phyloP scores from a whole-genome alignment of 2,888 invertebrate species.

The Pantelozetes paolii region DNA sequence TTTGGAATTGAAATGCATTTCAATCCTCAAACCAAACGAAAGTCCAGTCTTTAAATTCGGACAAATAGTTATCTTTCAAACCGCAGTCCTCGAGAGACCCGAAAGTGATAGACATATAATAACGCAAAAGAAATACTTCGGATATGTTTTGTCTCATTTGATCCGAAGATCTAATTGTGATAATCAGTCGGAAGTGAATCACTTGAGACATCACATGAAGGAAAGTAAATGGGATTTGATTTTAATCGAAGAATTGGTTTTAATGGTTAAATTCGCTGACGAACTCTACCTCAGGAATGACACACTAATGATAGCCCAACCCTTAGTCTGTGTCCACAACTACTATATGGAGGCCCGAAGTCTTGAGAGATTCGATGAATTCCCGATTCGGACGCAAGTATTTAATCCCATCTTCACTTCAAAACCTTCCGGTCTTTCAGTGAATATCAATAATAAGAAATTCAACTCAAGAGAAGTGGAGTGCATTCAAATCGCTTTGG shows the following conservation, averaged over 20 bases:
- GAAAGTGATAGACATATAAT: not conserved
- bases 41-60: not conserved
- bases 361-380: not conserved
- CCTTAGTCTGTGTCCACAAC: not conserved
- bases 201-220: not conserved
- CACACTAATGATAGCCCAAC: not conserved
- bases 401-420: not conserved
- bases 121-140: not conserved
- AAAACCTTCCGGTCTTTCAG: not conserved
- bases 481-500: conserved; percentile 4
- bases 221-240: not conserved
- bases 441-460: not conserved
- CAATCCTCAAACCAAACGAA: not conserved
- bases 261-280: not conserved
- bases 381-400: not conserved
- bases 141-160: not conserved
- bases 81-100: not conserved
- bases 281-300: not conserved
- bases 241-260: not conserved
- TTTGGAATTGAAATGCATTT: conserved; percentile 1
- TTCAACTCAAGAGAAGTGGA: not conserved
- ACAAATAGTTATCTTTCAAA: not conserved
- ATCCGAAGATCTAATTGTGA: not conserved
- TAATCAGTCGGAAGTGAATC: conserved; percentile 11
- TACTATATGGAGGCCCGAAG: not conserved